Base-by-base conservation (phyloP, 2,113 vertebrate genomes). In the Macquaria ambigua region DNA sequence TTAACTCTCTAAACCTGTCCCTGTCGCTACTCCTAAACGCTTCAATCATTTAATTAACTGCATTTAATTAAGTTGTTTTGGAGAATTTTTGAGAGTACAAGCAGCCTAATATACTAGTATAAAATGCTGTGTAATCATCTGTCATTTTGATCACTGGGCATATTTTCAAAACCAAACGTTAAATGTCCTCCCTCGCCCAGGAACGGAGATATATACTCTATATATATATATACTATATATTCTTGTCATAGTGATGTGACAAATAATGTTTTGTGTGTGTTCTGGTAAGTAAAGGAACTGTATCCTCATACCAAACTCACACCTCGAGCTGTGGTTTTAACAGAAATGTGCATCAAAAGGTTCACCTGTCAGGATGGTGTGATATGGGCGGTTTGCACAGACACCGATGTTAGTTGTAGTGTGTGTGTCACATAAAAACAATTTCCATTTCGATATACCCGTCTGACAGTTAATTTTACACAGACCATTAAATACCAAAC, bases 241-340 rank as follows among this genome's bases (percentile, higher is more conserved):
- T 23, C 6, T 20, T 52, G 28, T 53, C 3, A 66, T 8, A 25
- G 3, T 39, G 8, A 81, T 37, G 8, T 18, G 14, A 10, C 28
- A 41, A 28, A 43, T 18, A 8, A 46, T 23, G 5, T 25, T 14
- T 6, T 39, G 7, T 0, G 0, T 0, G 0, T 62, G 12, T 69
- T 78, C 79, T 20, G 2, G 39, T n/a, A 73, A 71, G 16, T 34
- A 21, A 21, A 37, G 7, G 5, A 0, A n/a, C 0, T 0, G 53
- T 16, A 82, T 93, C 90, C 86, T 91, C 92, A 93, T 90, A 81
- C 79, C 79, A 77, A 9, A 15, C 5, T 67, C 3, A 10, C 39
- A 43, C 16, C 2, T 12, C 0, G 1, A 12, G 7, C 18, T 81
- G 56, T 0, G 61, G 64, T 74, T 78, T 52, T 18, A 7, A 70